These are phyloP conservation scores for Sylvietta virens DNA, from an alignment of 2,113 vertebrate species.

Conservation along the genomic window DNA sequence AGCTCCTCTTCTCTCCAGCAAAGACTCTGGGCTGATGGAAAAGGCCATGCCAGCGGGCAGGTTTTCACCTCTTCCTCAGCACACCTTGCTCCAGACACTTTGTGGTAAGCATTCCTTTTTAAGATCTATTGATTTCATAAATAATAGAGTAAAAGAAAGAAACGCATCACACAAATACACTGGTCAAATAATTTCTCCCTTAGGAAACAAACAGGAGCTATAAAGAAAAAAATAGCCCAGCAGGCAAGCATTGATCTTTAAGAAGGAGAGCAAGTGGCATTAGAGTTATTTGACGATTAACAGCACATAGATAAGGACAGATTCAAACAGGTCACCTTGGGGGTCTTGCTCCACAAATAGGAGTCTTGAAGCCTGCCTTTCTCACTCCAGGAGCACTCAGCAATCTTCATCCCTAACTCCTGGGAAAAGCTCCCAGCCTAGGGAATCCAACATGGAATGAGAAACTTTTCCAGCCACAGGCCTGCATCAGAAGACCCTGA, in stretches of 20 bases:
- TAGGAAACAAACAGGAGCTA: not conserved
- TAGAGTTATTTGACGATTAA: not conserved
- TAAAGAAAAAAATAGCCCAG: not conserved
- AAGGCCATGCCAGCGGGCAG: accelerated
- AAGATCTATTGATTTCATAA: constrained; percentile 32
- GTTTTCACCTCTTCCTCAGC: not conserved
- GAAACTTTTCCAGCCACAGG: not conserved
- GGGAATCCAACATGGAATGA: accelerated
- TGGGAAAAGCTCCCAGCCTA: not conserved
- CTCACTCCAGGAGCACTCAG: not conserved
- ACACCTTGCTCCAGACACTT: not conserved
- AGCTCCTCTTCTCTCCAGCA: not conserved
- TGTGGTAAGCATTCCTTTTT: not conserved
- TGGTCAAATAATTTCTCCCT: constrained; percentile 1
- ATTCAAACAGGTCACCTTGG: not conserved
- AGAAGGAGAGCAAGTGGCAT: not conserved
- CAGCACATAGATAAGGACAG: not conserved
- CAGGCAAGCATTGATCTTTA: not conserved
- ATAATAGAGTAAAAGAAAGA: constrained; percentile 37
- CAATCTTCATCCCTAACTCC: not conserved
- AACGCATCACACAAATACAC: not conserved
- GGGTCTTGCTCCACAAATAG: not conserved
- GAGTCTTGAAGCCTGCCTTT: not conserved
- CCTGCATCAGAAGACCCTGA: not conserved
- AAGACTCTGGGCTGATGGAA: accelerated